Evolutionary conservation across 2,888 invertebrate genomes (phyloP), one percentile per base, ranked within the genome.

Genomic region (Caenorhabditis virilis): DNA sequence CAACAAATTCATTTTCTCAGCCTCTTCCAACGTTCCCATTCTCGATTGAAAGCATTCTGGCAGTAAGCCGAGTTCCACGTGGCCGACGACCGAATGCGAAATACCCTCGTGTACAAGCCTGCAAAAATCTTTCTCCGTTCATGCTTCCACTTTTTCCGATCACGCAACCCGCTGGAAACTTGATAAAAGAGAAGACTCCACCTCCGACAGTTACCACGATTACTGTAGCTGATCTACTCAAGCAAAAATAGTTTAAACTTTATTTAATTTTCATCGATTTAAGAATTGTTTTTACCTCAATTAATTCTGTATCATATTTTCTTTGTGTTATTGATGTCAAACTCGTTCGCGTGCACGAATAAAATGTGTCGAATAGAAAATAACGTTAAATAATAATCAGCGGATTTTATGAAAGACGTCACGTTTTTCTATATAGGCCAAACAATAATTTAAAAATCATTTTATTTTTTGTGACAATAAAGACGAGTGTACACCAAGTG

Each of bases 51-150:
- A 83, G 80, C 56, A 75, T 86, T 20, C 77, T 86, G 54, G 85
- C 86, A 55, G 82, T 84, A n/a, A 82, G 84, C 6, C 84, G 84
- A 71, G 85, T 85, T 27, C 85, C 86, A 1, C 77, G 85, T 41
- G 85, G 86, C 3, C 72, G 86, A 30, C 80, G 86, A 46, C 86
- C 86, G 3, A 86, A 86, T 71, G 85, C 85, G 46, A 86, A 86
- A 72, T 86, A 86, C 74, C 86, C 86, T 2, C 78, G 85, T 16
- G 85, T 86, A 27, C 80, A 80, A 74, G 85, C 86, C 0, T 84
- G 85, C 76, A 86, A 85, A 73, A 85, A 84, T 58, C 78, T 85
- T 63, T 83, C 84, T 6, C 83, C 84, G 11, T 81, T 84, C 58
- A 83, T 84, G 76, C 70, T 84, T 50, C 85, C 86, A 1, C 76